Evolutionary conservation across 1,140 invertebrate genomes (phyloP), one percentile per base, ranked within the genome.

Genomic region (Sarcophaga peregrina): DNA sequence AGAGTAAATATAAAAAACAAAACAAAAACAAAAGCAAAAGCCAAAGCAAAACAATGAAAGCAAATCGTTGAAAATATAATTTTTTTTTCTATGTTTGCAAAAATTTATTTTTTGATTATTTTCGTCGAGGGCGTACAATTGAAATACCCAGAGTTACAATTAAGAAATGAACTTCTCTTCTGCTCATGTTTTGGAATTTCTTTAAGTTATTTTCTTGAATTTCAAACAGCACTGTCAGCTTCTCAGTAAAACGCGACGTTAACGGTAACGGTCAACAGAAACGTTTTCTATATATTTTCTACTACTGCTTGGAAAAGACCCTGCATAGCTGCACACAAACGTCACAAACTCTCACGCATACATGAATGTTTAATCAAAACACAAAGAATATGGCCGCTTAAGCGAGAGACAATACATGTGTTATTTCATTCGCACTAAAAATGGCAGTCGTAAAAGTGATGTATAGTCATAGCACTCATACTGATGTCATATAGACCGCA

Each of bases 91-190:
- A 62, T 45, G 25, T 74, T 74, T 45, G 13, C 74, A 76, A 45
- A n/a, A 78, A 78, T 50, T 17, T 78, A 76, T 48, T 76, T 76
- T 74, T 46, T 76, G 25, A 37, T 37, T 37, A n/a, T 58, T 58
- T 68, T 68, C 7, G n/a, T 25, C 11, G 75, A 52, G 75, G 50
- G 75, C 47, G 75, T n/a, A n/a, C 15, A 52, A 50, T 52, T 50
- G 47, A 78, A 78, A 78, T 78, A 52, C 75, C 75, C 75, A 78
- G 37, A 78, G 15, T 78, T 47, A 78, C 47, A 78, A 78, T 78
- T 78, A 78, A 47, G 50, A 78, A 20, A 78, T 13, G 75, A 25
- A 52, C 47, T 78, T 15, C 8, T 50, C 50, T 50, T 78, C 47
- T 78, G 47, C 8, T 50, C 50, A 52, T 78, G 47, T 76, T 76